Base-by-base conservation (phyloP, 1,140 invertebrate genomes). In the Ceratina calcarata region DNA sequence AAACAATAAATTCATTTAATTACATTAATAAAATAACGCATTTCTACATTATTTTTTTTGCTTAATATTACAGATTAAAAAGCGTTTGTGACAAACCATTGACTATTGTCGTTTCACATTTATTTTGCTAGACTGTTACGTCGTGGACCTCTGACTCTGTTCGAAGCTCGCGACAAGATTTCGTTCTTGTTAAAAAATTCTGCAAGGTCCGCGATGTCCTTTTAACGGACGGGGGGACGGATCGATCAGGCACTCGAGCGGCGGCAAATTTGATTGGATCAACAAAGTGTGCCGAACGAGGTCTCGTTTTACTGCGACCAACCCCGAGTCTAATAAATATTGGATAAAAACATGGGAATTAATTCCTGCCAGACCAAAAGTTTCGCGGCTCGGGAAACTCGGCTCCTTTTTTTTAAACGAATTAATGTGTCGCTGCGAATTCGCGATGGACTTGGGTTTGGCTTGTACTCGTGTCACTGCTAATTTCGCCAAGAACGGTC, bases 161-260 rank as follows among this genome's bases (percentile, higher is more conserved):
- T 4, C 22, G 22, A 61, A 15, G 22, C 4, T 18, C 13, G 3
- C 55, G 12, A 60, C 3, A 2, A 10, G n/a, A 10, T 60, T 16
- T 64, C 45, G 60, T 75, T 53, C 73, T 75, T 75, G 73, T 49
- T 57, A 20, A 16, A 49, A 27, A 75, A 66, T 58, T 66, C 62
- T 75, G 73, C 73, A 75, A 75, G 73, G 62, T 75, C 32, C 62
- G 74, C 74, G 74, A 22, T 69, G 62, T 67, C 55, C 74, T 69
- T 69, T 69, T 77, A 69, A 53, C 45, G 65, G 55, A 45, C 7
- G 37, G 37, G 7, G 37, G 37, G 37, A 10, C 15, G 65, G 15
- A 72, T 78, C 69, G 76, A 78, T 72, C 51, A 37, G 60, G 60
- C 69, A 72, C 69, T 78, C 69, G 69, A 73, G 51, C 51, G 49